Percentiles rank a stretch among this genome's conserved stretches.
These are phyloP conservation scores for Brachypalpus laphriformis DNA, from an alignment of 2,888 invertebrate species.

Conservation along the genomic window DNA sequence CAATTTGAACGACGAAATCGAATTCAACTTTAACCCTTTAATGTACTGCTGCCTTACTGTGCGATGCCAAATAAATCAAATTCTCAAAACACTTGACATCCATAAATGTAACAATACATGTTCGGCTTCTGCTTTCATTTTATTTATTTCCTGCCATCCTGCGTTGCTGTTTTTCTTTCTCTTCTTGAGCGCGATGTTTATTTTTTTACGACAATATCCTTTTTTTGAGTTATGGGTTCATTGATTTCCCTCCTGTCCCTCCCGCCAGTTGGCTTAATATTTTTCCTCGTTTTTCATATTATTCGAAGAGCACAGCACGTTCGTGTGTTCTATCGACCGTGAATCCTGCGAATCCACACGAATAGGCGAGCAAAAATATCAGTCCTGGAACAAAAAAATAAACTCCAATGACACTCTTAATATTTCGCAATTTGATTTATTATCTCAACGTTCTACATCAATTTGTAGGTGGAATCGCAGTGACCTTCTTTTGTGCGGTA, in stretches of 20 bases:
- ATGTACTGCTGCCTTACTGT: conserved; percentile 15
- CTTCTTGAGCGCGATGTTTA: background rate
- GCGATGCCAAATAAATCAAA: conserved; percentile 59
- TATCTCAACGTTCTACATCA: conserved; percentile 40
- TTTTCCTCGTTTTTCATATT: conserved; percentile 28
- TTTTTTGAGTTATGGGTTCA: conserved; percentile 65
- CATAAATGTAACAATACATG: conserved; percentile 65
- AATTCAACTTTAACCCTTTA: conserved; percentile 58
- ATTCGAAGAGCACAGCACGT: conserved; percentile 44
- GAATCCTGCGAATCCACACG: conserved; percentile 44
- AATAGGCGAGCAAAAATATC: conserved; percentile 14
- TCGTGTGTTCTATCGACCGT: conserved; percentile 50
- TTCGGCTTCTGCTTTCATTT: conserved; percentile 35
- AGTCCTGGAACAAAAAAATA: conserved; percentile 40
- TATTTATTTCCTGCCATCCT: conserved; percentile 52
- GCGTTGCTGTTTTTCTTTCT: background rate
- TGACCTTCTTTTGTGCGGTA: conserved; percentile 8
- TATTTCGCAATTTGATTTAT: conserved; percentile 59
- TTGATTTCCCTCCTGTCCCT: conserved; percentile 43
- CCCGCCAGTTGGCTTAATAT: background rate
- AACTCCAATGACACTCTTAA: conserved; percentile 59
- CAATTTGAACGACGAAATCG: background rate
- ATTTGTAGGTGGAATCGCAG: conserved; percentile 41
- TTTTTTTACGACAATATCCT: conserved; percentile 57
- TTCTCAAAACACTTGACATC: conserved; percentile 65